Base-by-base conservation (phyloP, 1,140 invertebrate genomes). In the Pararge aegeria region DNA sequence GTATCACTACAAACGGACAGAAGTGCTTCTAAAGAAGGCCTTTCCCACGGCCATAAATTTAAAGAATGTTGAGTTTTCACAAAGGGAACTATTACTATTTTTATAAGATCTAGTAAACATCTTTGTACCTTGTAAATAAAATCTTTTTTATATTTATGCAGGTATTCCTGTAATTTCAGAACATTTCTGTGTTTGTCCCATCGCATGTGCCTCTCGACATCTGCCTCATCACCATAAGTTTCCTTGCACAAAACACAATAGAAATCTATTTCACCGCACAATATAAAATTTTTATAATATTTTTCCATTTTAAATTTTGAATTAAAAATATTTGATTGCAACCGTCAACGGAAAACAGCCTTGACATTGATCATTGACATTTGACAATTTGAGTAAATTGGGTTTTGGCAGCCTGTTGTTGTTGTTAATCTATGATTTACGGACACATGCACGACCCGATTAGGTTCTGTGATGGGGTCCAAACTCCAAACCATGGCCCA, bases 121-220 rank as follows among this genome's bases (percentile, higher is more conserved):
- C 5, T 30, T 1, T 9, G 5, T 60, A 81, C 82, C 78, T 83
- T 81, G 20, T 62, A 72, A 49, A 85, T 75, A n/a, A n/a, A 64
- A 16, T 85, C 72, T 24, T 73, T 70, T 29, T 55, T 70, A 21
- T 70, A 79, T 51, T 73, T 75, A 5, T 49, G 34, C 15, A 69
- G 37, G 61, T 61, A 68, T 15, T 52, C 27, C 21, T 69, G 67
- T 1, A 18, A 52, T 60, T 79, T 79, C 2, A 79, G 1, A 5
- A 9, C 40, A 24, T 71, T 71, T 24, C 73, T 73, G 27, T 84
- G 81, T 19, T 73, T 68, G 40, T 75, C 74, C 79, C 75, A 84
- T 12, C 73, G 68, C 2, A 83, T 63, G 38, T 85, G 82, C 40
- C 73, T 81, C n/a, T 81, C 76, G n/a, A 81, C 61, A 20, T 69